Base-by-base conservation (phyloP, 2,797 vertebrate species). In the Epinephelus coioides region DNA sequence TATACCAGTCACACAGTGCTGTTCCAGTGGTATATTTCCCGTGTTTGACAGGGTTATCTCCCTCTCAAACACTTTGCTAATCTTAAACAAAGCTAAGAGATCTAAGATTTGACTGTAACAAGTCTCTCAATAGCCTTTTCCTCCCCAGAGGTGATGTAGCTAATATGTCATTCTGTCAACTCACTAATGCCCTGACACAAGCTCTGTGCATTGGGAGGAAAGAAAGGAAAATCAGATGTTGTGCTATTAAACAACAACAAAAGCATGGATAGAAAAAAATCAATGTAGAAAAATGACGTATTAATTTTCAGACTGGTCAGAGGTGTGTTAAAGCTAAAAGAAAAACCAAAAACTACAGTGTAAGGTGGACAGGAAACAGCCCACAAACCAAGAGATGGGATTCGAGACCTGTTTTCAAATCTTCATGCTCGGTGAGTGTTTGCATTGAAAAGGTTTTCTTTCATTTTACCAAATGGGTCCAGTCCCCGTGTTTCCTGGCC, bases 401-500 rank as follows among this genome's bases (percentile, higher is more conserved):
- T 73, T 71, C 60, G 50, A 86, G 69, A 69, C 47, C 61, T 25
- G 78, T 88, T 86, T 86, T 77, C 46, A 62, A 50, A 51, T 73
- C 44, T 78, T 75, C 25, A 72, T 65, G 80, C 69, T 81, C 46
- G 17, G 73, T 18, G n/a, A 88, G 69, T 79, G 82, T 88, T 90
- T 88, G 75, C 86, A 92, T 91, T 91, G 86, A 82, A 83, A 88
- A 61, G 18, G 67, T 77, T 84, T 89, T 73, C 80, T 89, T 90
- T 91, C 86, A 87, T 91, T 91, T 88, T 88, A 85, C 86, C 88
- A 89, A 92, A 91, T 83, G 82, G 87, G 68, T 64, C 79, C 56
- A 19, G 81, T 84, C 76, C 86, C 62, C 17, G 19, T 17, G 50
- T 89, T 79, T 89, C 85, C 79, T 50, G 81, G 82, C 86, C 86